Base-by-base conservation (phyloP, 1,140 invertebrate genomes). In the Lamellibrachia luymesi region DNA sequence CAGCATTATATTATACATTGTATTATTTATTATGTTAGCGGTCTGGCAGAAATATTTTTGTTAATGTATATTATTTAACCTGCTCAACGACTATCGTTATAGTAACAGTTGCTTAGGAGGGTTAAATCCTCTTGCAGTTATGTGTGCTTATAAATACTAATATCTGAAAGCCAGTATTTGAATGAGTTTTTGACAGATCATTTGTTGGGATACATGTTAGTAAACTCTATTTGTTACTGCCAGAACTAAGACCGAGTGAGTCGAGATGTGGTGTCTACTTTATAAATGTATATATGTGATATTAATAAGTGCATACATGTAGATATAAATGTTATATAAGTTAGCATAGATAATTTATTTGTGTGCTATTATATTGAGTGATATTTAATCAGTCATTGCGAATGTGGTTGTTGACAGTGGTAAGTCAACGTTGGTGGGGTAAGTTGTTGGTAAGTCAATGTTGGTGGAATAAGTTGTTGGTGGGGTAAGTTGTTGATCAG, bases 311-410 rank as follows among this genome's bases (percentile, higher is more conserved):
- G 64, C 17, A 80, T 80, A 80, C 64, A 80, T 80, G 64, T 80
- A 80, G 64, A 8, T 80, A 22, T 80, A 10, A 80, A 22, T 80
- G 64, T 80, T 80, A 80, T 80, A 17, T 80, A 80, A 80, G 64
- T 80, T 80, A 80, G 64, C 64, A 17, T 80, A 80, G 64, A 80
- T 80, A 80, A 80, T 80, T 80, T 80, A 80, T 80, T 80, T 80
- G 64, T 80, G 64, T 80, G 64, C 64, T 17, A 80, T 80, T 80
- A 22, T 22, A 80, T 8, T 8, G 64, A 80, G 64, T 17, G 64
- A 80, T 80, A 22, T 80, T 80, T 80, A 80, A 80, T 80, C 52
- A 56, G 52, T 56, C 64, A 80, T 80, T 17, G 64, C 1, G 8
- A 80, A 2, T 80, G 64, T 80, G 64, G 4, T 17, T 80, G 64